Evolutionary conservation across 2,888 invertebrate genomes (phyloP).

Genomic region (Tachina grossa): DNA sequence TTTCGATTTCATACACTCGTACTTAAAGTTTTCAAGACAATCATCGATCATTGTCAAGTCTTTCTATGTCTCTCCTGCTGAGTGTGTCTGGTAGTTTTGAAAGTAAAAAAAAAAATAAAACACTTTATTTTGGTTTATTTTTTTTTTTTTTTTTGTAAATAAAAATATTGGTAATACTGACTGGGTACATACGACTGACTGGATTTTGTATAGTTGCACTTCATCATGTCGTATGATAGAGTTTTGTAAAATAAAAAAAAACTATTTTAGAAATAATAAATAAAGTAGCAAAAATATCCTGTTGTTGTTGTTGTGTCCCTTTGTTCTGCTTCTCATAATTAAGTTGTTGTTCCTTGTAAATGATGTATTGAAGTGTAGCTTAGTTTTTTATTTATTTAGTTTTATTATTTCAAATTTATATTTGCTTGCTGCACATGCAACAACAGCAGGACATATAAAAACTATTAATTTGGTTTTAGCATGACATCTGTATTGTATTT

Average conservation of each 20-base stretch:
- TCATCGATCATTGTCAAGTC: constrained; percentile 71
- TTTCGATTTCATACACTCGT: constrained; percentile 31
- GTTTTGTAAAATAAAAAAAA: constrained; percentile 22
- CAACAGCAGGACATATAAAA: constrained; percentile 34
- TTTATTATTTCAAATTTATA: constrained; percentile 42
- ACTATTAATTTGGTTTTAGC: constrained; percentile 69
- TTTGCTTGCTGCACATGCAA: constrained; percentile 28
- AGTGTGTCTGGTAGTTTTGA: constrained; percentile 18
- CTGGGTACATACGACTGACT: background rate
- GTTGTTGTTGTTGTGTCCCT: background rate
- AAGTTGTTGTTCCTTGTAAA: constrained; percentile 68
- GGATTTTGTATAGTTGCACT: constrained; percentile 25
- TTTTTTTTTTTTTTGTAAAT: background rate
- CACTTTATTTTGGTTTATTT: background rate
- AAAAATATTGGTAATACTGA: constrained; percentile 17
- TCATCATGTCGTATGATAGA: constrained; percentile 33
- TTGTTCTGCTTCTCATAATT: constrained; percentile 59
- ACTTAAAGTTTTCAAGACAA: constrained; percentile 63
- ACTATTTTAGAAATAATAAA: constrained; percentile 4
- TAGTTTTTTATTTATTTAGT: constrained; percentile 11
- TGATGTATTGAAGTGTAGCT: constrained; percentile 67
- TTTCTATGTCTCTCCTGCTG: constrained; percentile 4
- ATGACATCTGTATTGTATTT: constrained; percentile 64
- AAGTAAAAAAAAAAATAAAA: background rate
- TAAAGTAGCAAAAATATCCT: constrained; percentile 7